Conservation (phyloP, 2,113 vertebrate species). For the Nannobrachium achirus region DNA sequence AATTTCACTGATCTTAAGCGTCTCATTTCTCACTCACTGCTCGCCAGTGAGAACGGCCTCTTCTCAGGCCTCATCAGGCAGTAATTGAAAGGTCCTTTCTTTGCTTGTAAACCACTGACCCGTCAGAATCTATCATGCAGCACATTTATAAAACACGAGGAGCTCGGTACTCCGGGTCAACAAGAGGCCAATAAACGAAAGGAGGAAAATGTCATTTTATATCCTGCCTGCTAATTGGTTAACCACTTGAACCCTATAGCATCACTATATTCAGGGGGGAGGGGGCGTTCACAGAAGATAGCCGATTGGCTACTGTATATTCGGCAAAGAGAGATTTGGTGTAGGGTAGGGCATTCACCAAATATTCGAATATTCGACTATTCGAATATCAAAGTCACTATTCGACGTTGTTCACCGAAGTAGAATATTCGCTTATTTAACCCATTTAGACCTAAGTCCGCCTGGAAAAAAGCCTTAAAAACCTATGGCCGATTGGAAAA, state of each 20-base stretch:
- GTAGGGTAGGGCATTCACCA: no score
- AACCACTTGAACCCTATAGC: background rate
- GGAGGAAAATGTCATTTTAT: background rate
- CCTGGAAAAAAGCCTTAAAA: no score
- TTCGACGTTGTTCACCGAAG: no score
- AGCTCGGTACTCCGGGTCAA: constrained; percentile 24
- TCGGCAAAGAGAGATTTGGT: no score
- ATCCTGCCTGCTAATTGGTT: constrained; percentile 15
- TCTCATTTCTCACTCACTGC: constrained; percentile 67
- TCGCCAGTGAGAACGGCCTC: constrained; percentile 44
- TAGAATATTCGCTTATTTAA: no score
- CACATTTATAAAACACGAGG: constrained; percentile 40
- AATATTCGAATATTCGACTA: no score
- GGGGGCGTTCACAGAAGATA: no score
- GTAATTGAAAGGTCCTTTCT: constrained; percentile 63
- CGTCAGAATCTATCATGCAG: constrained; percentile 36
- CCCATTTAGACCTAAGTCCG: no score
- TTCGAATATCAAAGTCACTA: no score
- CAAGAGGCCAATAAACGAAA: constrained; percentile 13
- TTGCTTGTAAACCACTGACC: constrained; percentile 62
- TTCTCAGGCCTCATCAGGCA: constrained; percentile 66
- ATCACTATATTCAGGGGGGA: no score
- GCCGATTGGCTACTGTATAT: no score
- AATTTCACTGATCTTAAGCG: constrained; percentile 65
- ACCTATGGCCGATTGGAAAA: no score